A percentile compares a stretch with the other conserved stretches of the same genome.
These are phyloP conservation scores for Oncorhynchus keta DNA, from an alignment of 2,113 vertebrate genomes.

Conservation along the genomic window DNA sequence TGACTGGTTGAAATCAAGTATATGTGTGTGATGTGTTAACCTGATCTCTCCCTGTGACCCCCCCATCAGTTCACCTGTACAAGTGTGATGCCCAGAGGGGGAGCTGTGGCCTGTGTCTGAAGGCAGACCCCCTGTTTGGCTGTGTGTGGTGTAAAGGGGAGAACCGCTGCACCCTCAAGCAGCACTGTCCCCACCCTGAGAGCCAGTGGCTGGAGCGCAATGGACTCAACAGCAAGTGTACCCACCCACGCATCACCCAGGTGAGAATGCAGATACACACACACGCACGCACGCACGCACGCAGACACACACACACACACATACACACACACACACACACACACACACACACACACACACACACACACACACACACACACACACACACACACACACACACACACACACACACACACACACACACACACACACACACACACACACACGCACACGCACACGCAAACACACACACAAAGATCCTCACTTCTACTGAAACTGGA, in stretches of 20 bases:
- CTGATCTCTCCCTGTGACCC: slow-evolving; percentile 6
- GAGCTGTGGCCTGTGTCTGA: slow-evolving; percentile 95
- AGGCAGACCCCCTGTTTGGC: slow-evolving; percentile 91
- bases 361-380: too few relatives aligned
- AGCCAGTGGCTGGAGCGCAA: slow-evolving; percentile 90
- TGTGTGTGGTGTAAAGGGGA: slow-evolving; percentile 94
- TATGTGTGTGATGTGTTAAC: neutral
- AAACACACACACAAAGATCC: too few relatives aligned
- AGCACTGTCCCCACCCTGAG: slow-evolving; percentile 88
- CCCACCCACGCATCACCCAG: slow-evolving; percentile 93
- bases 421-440: too few relatives aligned
- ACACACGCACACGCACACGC: too few relatives aligned
- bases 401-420: too few relatives aligned
- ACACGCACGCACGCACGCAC: neutral
- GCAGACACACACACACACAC: slow-evolving; percentile 54
- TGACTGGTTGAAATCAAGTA: neutral
- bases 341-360: too few relatives aligned
- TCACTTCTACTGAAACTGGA: too few relatives aligned
- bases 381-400: too few relatives aligned
- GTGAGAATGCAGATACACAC: slow-evolving; percentile 68
- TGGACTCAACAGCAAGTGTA: slow-evolving; percentile 92
- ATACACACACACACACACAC: slow-evolving; percentile 83
- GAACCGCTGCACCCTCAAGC: slow-evolving; percentile 90
- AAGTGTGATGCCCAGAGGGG: slow-evolving; percentile 93
- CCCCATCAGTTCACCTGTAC: slow-evolving; percentile 88